Base-by-base conservation (phyloP, 1,140 invertebrate genomes). In the Heliothis virescens region DNA sequence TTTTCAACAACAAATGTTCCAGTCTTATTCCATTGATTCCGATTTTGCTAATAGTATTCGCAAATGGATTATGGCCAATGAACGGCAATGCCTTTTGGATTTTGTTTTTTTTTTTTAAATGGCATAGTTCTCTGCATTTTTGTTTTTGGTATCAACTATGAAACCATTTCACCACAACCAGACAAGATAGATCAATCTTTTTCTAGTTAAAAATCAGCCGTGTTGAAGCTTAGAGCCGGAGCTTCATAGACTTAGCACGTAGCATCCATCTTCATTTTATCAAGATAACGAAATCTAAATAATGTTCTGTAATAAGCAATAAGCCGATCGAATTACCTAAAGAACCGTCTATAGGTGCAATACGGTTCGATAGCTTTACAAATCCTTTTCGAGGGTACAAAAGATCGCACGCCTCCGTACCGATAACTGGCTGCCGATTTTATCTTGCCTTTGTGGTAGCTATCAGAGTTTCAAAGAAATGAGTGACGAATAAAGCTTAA, bases 401-500 rank as follows among this genome's bases (percentile, higher is more conserved):
- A 74, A 65, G 80, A 76, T 79, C 52, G 50, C 29, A 69, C 77
- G 79, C 60, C 59, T 59, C 29, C 41, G 26, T 48, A 47, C 79
- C 69, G 83, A 83, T 83, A 79, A 67, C 80, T 69, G 69, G 69
- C 72, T 77, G 41, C 73, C 79, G 80, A 81, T 80, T 85, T 83
- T 83, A 85, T 82, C 82, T 81, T 52, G 59, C 71, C 62, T 80
- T 85, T 85, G 79, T 82, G 78, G 79, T 69, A 67, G 62, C 62
- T 78, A 57, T 67, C 63, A 53, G 71, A 75, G 16, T 65, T 75
- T 75, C 79, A 80, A 80, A 80, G 79, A 69, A 80, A 80, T 72
- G 75, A 69, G 50, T 78, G 62, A 78, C 75, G 75, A 53, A 78
- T 78, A 69, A 78, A 78, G 75, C 63, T 78, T 78, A 59, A 53